phyloP scores from a whole-genome alignment of 35 echinoderm and acorn worm genomes.

The Ptychodera flava region DNA sequence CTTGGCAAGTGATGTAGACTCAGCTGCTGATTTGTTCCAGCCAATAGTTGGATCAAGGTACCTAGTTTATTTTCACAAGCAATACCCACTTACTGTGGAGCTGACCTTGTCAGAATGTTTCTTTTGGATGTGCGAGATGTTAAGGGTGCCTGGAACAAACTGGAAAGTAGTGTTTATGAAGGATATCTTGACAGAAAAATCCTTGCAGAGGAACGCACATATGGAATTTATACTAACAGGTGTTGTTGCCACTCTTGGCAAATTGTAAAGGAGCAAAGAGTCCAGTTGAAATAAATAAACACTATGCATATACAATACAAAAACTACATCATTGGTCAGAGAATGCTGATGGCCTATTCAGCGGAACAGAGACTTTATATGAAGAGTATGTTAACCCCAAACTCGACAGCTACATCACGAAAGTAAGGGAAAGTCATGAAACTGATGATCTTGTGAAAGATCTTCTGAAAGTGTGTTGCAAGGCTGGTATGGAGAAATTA shows the following conservation, averaged over 20 bases:
- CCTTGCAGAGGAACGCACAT: neutral
- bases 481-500: neutral
- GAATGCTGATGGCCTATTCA: neutral
- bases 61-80: neutral
- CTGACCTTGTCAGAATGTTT: neutral
- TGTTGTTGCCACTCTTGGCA: neutral
- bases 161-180: neutral
- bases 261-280: neutral
- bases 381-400: neutral
- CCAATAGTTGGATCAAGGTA: neutral
- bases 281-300: neutral
- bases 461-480: neutral
- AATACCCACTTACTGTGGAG: neutral
- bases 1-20: neutral
- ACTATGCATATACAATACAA: neutral
- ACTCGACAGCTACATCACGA: neutral
- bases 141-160: neutral
- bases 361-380: neutral
- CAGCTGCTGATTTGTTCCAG: neutral
- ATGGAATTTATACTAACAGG: neutral
- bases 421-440: neutral
- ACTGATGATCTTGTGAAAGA: neutral
- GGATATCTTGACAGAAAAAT: neutral
- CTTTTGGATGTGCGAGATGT: neutral
- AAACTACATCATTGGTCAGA: neutral